Conservation (phyloP, 1,140 invertebrate genomes). For the Psilanteris sp. region DNA sequence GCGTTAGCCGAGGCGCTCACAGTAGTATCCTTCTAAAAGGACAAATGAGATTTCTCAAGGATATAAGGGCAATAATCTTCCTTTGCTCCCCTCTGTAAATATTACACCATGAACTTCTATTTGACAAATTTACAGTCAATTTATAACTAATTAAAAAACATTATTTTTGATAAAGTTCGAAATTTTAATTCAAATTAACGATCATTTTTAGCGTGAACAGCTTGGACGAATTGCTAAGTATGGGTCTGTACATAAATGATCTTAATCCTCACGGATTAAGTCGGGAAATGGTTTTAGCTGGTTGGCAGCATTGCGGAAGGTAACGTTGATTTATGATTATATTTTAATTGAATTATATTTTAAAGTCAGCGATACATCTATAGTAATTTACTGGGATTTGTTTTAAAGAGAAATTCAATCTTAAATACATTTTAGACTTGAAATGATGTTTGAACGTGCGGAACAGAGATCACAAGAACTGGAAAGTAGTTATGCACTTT, state of each 20-base stretch:
- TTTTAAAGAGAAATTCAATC: too few relatives aligned
- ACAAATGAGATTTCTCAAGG: conserved; percentile 90
- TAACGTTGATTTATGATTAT: conserved; percentile 73
- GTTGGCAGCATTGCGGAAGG: conserved; percentile 93
- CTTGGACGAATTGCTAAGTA: conserved; percentile 88
- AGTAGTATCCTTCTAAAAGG: conserved; percentile 89
- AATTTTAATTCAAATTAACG: too few relatives aligned
- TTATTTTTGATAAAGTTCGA: too few relatives aligned
- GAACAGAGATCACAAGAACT: conserved; percentile 87
- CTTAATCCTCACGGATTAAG: conserved; percentile 92
- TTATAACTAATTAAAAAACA: too few relatives aligned
- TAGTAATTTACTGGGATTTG: too few relatives aligned
- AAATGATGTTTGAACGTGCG: conserved; percentile 89
- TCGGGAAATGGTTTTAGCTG: conserved; percentile 90
- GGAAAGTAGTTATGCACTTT: conserved; percentile 85
- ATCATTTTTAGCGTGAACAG: conserved; percentile 86
- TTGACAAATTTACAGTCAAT: too few relatives aligned
- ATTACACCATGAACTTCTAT: conserved; percentile 2
- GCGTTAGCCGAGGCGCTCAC: conserved; percentile 84
- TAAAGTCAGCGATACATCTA: too few relatives aligned
- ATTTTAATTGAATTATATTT: too few relatives aligned
- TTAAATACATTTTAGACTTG: conserved; percentile 80
- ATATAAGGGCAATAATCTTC: conserved; percentile 89
- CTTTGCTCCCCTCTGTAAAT: conserved; percentile 92
- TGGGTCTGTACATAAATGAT: conserved; percentile 90